These are phyloP conservation scores for Burhinus oedicnemus DNA, from an alignment of 2,113 vertebrate genomes.

Conservation along the genomic window DNA sequence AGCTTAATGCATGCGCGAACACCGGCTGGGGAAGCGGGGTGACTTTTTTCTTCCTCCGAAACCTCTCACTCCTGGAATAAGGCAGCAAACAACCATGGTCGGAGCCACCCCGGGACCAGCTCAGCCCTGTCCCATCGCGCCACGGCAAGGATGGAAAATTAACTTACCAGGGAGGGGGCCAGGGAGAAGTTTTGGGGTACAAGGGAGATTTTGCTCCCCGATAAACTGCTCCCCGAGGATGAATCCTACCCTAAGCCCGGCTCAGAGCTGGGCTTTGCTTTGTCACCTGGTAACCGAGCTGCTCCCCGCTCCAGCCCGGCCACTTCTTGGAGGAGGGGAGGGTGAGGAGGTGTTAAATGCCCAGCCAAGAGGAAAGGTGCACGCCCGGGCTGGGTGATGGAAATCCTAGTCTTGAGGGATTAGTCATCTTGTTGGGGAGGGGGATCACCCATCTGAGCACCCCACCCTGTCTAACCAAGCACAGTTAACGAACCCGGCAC, in stretches of 20 bases:
- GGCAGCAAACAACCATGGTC: neutral
- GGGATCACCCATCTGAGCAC: neutral
- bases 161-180: neutral
- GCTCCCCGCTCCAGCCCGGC: accelerated
- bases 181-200: neutral
- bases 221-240: neutral
- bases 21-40: accelerated
- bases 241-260: neutral
- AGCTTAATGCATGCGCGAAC: neutral
- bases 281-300: accelerated
- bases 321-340: accelerated
- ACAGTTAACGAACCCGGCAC: accelerated
- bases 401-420: neutral
- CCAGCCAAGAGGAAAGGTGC: neutral
- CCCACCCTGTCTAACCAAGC: neutral
- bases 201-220: neutral
- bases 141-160: accelerated
- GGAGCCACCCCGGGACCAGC: neutral
- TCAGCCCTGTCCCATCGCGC: neutral
- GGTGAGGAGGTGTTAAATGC: accelerated
- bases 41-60: neutral
- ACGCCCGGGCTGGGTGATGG: accelerated
- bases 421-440: neutral
- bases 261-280: neutral
- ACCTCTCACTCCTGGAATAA: neutral